phyloP scores from a whole-genome alignment of 2,888 invertebrate species.

The Dorcus hopei region DNA sequence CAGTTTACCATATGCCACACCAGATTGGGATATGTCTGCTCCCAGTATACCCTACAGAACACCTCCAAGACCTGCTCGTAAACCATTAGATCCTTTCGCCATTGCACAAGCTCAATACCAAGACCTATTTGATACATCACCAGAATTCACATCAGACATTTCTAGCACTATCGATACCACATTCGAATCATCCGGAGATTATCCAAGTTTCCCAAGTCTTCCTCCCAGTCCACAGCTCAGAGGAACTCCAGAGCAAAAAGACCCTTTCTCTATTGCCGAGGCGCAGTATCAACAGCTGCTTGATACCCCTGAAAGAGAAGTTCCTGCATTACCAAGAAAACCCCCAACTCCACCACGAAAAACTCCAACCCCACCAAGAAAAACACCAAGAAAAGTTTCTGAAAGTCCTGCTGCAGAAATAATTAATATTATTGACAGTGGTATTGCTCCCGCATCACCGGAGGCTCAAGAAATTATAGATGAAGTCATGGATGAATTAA shows the following conservation, averaged over 20 bases:
- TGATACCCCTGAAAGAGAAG: background rate
- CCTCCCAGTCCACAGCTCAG: no score
- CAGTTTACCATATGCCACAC: constrained; percentile 3
- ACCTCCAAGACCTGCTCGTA: background rate
- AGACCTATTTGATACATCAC: constrained; percentile 4
- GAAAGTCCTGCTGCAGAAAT: background rate
- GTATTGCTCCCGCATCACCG: constrained; percentile 11
- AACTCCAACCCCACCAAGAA: no score
- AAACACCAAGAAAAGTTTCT: no score
- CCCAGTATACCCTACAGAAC: constrained; percentile 16
- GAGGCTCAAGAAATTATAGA: constrained; percentile 24
- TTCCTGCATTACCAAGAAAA: background rate
- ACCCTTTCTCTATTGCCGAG: background rate
- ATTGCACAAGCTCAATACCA: constrained; percentile 4
- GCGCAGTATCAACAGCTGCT: background rate
- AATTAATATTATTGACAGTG: constrained; percentile 1
- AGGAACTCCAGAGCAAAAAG: background rate
- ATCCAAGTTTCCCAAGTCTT: no score
- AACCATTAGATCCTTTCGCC: constrained; percentile 1
- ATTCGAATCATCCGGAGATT: background rate
- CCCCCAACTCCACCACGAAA: no score
- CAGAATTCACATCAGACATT: background rate
- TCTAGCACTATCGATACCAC: background rate
- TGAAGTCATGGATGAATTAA: constrained; percentile 20
- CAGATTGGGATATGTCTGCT: background rate